These are phyloP conservation scores for Meleagris gallopavo DNA, from an alignment of 2,113 vertebrate genomes.

Conservation along the genomic window DNA sequence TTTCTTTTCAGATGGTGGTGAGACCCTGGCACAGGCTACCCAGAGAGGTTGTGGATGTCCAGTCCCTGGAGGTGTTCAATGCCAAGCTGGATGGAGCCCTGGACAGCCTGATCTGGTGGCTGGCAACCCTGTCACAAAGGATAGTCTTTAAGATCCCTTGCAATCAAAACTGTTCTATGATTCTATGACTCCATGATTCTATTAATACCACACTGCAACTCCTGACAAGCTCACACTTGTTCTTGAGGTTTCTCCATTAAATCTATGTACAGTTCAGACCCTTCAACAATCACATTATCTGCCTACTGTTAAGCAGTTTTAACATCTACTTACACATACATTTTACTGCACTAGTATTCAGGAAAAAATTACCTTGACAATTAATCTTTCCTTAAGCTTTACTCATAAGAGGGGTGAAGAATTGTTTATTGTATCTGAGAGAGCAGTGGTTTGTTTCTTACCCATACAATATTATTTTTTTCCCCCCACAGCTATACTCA, in stretches of 20 bases:
- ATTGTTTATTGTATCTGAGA: background rate
- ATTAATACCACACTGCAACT: rapidly evolving
- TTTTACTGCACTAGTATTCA: background rate
- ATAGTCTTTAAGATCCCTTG: background rate
- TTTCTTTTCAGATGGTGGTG: background rate
- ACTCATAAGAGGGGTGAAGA: background rate
- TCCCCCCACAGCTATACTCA: background rate
- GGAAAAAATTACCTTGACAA: background rate
- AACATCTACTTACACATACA: background rate
- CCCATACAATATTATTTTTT: background rate
- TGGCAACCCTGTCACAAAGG: background rate
- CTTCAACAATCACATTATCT: background rate
- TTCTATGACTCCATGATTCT: no score
- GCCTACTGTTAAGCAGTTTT: background rate
- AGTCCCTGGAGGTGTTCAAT: background rate
- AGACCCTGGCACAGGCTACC: background rate
- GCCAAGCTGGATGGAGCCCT: background rate
- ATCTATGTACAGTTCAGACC: background rate
- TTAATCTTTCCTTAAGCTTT: background rate
- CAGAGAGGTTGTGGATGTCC: background rate
- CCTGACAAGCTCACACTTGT: background rate
- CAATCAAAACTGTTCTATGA: background rate
- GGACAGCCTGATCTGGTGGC: background rate
- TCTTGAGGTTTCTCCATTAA: background rate
- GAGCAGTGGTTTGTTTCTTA: background rate